Conservation (phyloP, 35 echinoderm and acorn worm genomes). For the Lytechinus variegatus region DNA sequence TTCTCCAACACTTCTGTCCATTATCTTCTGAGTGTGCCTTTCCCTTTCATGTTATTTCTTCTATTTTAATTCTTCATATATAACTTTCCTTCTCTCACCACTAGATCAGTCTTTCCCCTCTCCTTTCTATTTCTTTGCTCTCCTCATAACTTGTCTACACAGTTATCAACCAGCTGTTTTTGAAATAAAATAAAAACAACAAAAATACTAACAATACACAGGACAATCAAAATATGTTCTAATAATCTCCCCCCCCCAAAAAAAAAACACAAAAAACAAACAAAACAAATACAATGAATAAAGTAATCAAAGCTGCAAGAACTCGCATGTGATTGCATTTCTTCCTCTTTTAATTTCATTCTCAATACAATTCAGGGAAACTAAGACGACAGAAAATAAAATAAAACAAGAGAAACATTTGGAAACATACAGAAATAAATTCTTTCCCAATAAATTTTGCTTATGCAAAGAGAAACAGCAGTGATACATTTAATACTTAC, state of each 20-base stretch:
- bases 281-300: too few relatives aligned
- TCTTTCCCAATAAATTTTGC: background rate
- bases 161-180: too few relatives aligned
- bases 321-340: background rate
- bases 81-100: too few relatives aligned
- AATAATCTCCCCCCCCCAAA: background rate
- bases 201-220: too few relatives aligned
- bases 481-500: background rate
- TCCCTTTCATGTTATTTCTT: background rate
- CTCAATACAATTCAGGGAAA: constrained; percentile 12
- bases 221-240: too few relatives aligned
- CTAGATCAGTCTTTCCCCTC: too few relatives aligned
- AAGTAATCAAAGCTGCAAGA: background rate
- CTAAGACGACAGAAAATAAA: constrained; percentile 4
- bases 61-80: background rate
- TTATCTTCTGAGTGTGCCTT: background rate
- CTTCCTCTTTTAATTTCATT: constrained; percentile 20
- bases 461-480: constrained; percentile 18
- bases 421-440: background rate
- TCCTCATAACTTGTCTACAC: too few relatives aligned
- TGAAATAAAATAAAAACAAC: too few relatives aligned
- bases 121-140: too few relatives aligned
- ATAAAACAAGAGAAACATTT: background rate
- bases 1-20: background rate
- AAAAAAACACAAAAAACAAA: background rate